Evolutionary conservation across 2,797 vertebrate species (phyloP).

Genomic region (Pseudochaenichthys georgianus): DNA sequence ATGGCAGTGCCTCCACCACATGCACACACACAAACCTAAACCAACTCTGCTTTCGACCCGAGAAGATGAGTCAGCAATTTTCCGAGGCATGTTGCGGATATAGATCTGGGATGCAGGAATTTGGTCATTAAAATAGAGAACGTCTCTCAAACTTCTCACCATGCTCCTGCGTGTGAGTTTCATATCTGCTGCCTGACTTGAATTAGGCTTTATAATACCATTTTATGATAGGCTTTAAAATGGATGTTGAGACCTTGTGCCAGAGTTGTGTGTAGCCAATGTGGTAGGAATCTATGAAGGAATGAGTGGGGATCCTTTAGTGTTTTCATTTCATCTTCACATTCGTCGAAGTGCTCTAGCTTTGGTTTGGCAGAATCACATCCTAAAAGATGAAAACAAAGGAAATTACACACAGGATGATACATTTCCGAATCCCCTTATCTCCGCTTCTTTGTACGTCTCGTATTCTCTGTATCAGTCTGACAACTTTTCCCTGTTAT

Average conservation of each 20-base stretch:
- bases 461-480: background rate
- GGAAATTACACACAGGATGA: slow-evolving; percentile 25
- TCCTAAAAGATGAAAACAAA: slow-evolving; percentile 21
- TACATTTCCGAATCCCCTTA: slow-evolving; percentile 29
- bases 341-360: background rate
- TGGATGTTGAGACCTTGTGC: background rate
- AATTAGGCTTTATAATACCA: slow-evolving; percentile 29
- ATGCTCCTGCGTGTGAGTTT: slow-evolving; percentile 20
- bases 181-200: slow-evolving; percentile 46
- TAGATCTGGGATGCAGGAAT: slow-evolving; percentile 41
- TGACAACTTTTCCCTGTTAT: slow-evolving; percentile 9
- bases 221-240: slow-evolving; percentile 31
- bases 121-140: slow-evolving; percentile 41
- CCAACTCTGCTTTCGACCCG: slow-evolving; percentile 15
- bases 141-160: slow-evolving; percentile 6
- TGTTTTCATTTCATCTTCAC: slow-evolving; percentile 3
- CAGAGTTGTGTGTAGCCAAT: slow-evolving; percentile 12
- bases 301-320: slow-evolving; percentile 1
- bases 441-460: background rate
- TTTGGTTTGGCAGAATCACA: slow-evolving; percentile 9
- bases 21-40: slow-evolving; percentile 35
- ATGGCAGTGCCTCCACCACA: slow-evolving; percentile 52
- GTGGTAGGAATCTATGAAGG: slow-evolving; percentile 12
- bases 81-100: slow-evolving; percentile 13
- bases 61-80: slow-evolving; percentile 51